Base-by-base conservation (phyloP, 2,797 vertebrate genomes). In the Echiichthys vipera region DNA sequence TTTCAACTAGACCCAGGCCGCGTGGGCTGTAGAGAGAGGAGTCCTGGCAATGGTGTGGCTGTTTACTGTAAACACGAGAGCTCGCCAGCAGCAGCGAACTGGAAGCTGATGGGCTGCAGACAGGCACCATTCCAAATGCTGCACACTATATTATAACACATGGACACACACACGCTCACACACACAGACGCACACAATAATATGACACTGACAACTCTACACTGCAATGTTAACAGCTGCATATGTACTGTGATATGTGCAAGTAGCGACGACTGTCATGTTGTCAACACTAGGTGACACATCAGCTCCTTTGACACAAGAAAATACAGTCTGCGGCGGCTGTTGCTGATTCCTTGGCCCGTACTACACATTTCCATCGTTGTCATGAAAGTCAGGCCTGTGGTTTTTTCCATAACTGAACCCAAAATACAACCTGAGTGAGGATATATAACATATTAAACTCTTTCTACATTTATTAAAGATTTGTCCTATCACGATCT, bases 21-120 rank as follows among this genome's bases (percentile, higher is more conserved):
- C 27, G 42, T 77, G 61, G 54, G 51, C 42, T 69, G 56, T 11
- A 7, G 49, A 63, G 51, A 61, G 37, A 62, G 59, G 49, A 54
- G 76, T 62, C 59, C 57, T 67, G 66, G 42, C 22, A 71, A 20
- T 53, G 77, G 20, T 25, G 73, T 30, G 57, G 69, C 63, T 51
- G 56, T 69, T 79, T 49, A 30, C 65, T 73, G 68, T 43, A 20
- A 55, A 58, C 39, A 8, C 5, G 1, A 18, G 50, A 53, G 42
- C 65, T 66, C 5, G 51, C 49, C 83, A 56, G 65, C 67, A 61
- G 64, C 25, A 55, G n/a, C 4, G 14, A 62, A 66, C 30, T 42
- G 57, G 36, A 22, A 75, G 62, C 78, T 74, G 78, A 85, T 85
- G 74, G 71, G 62, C 75, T 22, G 12, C 66, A 62, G 56, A 40